Evolutionary conservation across 2,113 vertebrate genomes (phyloP).

Genomic region (Casuarius casuarius): DNA sequence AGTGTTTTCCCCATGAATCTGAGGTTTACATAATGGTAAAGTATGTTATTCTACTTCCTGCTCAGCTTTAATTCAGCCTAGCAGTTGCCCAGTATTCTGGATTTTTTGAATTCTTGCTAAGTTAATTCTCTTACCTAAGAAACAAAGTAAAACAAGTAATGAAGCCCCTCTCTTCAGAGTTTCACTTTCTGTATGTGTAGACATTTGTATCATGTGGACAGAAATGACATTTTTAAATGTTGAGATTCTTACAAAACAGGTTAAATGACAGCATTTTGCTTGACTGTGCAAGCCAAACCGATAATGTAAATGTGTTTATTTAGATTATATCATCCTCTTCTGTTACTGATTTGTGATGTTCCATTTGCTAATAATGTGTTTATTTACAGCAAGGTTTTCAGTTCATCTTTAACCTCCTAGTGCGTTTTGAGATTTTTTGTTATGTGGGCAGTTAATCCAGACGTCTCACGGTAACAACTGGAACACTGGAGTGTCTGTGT

Average conservation of each 20-base stretch:
- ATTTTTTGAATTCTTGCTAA: background rate
- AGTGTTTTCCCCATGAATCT: background rate
- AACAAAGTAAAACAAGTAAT: background rate
- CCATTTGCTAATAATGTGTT: slow-evolving; percentile 11
- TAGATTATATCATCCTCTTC: background rate
- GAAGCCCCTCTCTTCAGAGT: background rate
- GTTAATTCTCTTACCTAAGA: background rate
- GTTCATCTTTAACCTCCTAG: slow-evolving; percentile 35
- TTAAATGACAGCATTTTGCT: background rate
- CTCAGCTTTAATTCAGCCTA: background rate
- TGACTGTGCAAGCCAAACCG: background rate
- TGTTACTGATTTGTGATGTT: background rate
- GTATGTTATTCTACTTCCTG: background rate
- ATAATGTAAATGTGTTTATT: background rate
- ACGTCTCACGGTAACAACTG: background rate
- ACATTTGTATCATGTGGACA: background rate
- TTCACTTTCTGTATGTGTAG: background rate
- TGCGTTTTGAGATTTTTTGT: slow-evolving; percentile 32
- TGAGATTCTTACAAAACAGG: background rate
- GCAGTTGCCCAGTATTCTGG: background rate
- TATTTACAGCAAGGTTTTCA: slow-evolving; percentile 27
- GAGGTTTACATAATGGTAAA: background rate
- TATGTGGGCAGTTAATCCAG: background rate
- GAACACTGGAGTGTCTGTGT: background rate
- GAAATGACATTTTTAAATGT: background rate